Conservation (phyloP, 2,888 invertebrate genomes). For the Drosophila colorata region DNA sequence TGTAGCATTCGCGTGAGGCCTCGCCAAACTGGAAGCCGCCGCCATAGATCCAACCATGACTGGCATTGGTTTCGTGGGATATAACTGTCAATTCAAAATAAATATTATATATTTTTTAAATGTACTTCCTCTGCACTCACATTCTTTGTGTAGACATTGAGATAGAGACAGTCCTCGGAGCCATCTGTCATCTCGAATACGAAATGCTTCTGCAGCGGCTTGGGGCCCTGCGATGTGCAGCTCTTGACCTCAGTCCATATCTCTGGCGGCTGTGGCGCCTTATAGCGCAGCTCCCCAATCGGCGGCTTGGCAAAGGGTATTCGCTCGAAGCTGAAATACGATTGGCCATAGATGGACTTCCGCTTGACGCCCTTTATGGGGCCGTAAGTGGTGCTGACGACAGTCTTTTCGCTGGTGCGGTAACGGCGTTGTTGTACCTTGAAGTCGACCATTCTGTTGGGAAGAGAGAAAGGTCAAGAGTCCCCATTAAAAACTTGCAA, state of each 20-base stretch:
- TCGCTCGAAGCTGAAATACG: conserved; percentile 84
- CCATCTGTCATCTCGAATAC: conserved; percentile 85
- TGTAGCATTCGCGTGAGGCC: conserved; percentile 84
- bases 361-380: conserved; percentile 84
- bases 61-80: conserved; percentile 81
- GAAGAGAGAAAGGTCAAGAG: background rate
- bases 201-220: conserved; percentile 84
- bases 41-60: conserved; percentile 87
- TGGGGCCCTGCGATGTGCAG: conserved; percentile 84
- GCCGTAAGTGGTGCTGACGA: conserved; percentile 83
- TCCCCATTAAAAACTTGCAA: background rate
- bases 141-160: conserved; percentile 86
- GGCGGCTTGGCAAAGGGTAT: conserved; percentile 85
- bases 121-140: conserved; percentile 60
- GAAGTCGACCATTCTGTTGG: conserved; percentile 78
- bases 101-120: background rate
- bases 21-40: conserved; percentile 86
- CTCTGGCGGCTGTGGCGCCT: conserved; percentile 85
- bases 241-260: conserved; percentile 86
- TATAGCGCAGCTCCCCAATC: conserved; percentile 82
- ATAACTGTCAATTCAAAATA: conserved; percentile 61
- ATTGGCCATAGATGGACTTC: conserved; percentile 83
- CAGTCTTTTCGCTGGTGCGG: conserved; percentile 81
- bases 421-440: conserved; percentile 81
- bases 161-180: conserved; percentile 86